phyloP scores from a whole-genome alignment of 1,140 invertebrate genomes.

The Tetramorium alpestre region DNA sequence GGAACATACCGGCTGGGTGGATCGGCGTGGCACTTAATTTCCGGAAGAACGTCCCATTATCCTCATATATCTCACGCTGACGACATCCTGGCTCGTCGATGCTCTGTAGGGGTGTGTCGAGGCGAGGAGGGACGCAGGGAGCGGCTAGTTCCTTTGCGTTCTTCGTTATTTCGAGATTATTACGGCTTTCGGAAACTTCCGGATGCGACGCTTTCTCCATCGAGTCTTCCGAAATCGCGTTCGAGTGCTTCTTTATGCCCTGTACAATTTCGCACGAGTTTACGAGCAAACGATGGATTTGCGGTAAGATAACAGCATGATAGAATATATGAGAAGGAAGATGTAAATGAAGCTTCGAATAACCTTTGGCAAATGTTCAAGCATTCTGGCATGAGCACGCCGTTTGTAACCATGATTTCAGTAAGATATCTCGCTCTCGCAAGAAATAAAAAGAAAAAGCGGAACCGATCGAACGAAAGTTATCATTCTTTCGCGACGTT shows the following conservation, averaged over 20 bases:
- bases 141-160: background rate
- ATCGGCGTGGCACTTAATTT: constrained; percentile 50
- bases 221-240: background rate
- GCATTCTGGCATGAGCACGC: background rate
- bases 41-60: constrained; percentile 11
- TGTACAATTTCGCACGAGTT: background rate
- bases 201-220: background rate
- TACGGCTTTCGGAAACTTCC: background rate
- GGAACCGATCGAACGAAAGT: constrained; percentile 11
- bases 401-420: background rate
- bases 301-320: background rate
- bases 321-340: background rate
- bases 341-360: background rate
- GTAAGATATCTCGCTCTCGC: background rate
- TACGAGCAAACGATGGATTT: background rate
- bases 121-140: background rate
- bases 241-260: constrained; percentile 13
- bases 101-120: background rate
- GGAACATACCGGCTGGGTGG: constrained; percentile 22
- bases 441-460: background rate
- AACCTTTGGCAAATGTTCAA: constrained; percentile 42
- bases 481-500: background rate
- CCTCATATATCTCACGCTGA: background rate
- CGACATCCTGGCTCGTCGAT: constrained; percentile 8
- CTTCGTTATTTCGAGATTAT: constrained; percentile 19